These are phyloP conservation scores for Ceratosolen solmsi DNA, from an alignment of 1,140 invertebrate genomes.

Conservation along the genomic window DNA sequence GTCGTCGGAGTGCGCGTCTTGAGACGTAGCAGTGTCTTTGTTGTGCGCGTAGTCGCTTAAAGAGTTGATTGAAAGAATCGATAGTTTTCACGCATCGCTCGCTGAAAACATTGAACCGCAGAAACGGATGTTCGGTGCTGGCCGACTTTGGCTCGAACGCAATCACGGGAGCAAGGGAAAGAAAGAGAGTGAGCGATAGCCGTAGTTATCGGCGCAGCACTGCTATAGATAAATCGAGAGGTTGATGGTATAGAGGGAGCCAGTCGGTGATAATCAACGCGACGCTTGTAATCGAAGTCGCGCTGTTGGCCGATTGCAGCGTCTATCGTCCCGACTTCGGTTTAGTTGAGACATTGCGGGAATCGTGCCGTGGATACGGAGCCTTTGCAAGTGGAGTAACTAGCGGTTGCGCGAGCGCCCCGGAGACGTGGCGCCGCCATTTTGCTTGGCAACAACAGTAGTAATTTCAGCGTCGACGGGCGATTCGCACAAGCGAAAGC, in stretches of 20 bases:
- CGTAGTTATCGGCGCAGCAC: slow-evolving; percentile 9
- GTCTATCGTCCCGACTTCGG: too few species aligned
- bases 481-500: neutral
- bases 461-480: neutral
- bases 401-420: neutral
- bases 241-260: slow-evolving; percentile 14
- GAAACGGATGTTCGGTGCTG: too few species aligned
- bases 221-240: neutral
- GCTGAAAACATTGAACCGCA: too few species aligned
- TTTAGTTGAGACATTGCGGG: too few species aligned
- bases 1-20: slow-evolving; percentile 20
- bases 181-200: neutral
- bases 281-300: neutral
- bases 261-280: slow-evolving; percentile 25
- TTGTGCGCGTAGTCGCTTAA: too few species aligned
- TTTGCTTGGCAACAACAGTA: slow-evolving; percentile 2
- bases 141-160: too few species aligned
- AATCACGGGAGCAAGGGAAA: neutral
- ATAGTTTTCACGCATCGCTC: too few species aligned
- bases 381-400: too few species aligned
- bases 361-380: too few species aligned
- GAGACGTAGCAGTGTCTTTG: neutral
- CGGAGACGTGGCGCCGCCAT: slow-evolving; percentile 46
- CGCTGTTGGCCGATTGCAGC: too few species aligned
- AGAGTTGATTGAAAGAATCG: too few species aligned